phyloP scores from a whole-genome alignment of 2,888 invertebrate genomes.

The Trachelus tabidus region DNA sequence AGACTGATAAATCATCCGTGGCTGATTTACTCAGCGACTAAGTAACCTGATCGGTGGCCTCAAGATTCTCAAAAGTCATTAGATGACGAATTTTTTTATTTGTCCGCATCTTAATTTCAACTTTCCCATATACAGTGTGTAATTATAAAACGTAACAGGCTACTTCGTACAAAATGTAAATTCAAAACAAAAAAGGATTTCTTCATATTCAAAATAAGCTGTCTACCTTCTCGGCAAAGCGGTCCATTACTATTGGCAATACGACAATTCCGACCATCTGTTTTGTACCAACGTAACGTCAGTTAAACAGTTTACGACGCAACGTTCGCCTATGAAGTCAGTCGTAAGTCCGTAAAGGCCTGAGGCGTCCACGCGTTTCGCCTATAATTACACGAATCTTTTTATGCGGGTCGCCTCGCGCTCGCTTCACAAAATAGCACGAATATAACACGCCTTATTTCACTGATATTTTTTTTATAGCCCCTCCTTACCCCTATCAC shows the following conservation, averaged over 20 bases:
- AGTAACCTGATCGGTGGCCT: background rate
- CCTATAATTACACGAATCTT: slow-evolving; percentile 18
- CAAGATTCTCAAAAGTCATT: background rate
- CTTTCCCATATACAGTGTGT: background rate
- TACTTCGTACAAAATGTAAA: background rate
- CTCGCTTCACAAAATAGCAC: background rate
- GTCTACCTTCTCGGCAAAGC: background rate
- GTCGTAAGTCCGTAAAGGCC: slow-evolving; percentile 7
- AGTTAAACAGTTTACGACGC: slow-evolving; percentile 6
- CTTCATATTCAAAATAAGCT: background rate
- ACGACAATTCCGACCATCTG: background rate
- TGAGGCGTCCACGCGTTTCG: slow-evolving; percentile 23
- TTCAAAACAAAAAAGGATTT: background rate
- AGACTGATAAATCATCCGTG: background rate
- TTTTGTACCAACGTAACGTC: background rate
- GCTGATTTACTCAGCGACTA: too few relatives aligned
- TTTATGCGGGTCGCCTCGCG: background rate
- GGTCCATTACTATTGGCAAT: background rate
- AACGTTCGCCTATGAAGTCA: background rate
- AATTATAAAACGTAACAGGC: background rate
- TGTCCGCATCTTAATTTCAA: background rate
- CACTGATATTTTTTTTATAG: background rate
- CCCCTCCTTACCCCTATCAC: background rate
- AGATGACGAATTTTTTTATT: background rate
- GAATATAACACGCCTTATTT: background rate